Evolutionary conservation across 2,797 vertebrate species (phyloP).

Genomic region (Melanotaenia maccullochi): DNA sequence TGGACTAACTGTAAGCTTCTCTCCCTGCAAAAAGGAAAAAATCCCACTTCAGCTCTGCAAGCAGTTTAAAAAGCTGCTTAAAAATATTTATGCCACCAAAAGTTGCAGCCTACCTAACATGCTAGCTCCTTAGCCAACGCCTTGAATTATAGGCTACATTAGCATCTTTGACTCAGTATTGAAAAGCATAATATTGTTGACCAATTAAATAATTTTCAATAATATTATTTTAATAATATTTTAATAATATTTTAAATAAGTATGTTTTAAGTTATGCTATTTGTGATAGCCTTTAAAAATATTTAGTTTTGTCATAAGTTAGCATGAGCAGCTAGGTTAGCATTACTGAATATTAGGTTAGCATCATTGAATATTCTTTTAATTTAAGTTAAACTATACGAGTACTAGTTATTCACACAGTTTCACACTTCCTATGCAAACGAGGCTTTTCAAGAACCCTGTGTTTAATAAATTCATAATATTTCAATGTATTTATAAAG

Average conservation of each 20-base stretch:
- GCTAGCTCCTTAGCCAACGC: background rate
- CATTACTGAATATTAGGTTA: too few relatives aligned
- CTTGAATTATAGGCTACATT: too few relatives aligned
- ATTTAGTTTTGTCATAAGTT: background rate
- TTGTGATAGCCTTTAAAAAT: background rate
- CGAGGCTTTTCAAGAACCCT: background rate
- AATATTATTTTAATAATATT: too few relatives aligned
- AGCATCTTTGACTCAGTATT: too few relatives aligned
- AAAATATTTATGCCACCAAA: too few relatives aligned
- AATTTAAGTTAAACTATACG: too few relatives aligned
- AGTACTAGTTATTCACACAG: too few relatives aligned
- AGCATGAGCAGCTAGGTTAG: background rate
- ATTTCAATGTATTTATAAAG: too few relatives aligned
- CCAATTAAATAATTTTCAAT: background rate
- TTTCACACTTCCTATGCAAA: background rate
- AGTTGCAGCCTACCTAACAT: background rate
- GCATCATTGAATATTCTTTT: too few relatives aligned
- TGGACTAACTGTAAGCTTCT: too few relatives aligned
- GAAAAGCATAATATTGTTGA: background rate
- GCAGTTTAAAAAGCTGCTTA: background rate
- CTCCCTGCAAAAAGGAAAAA: background rate
- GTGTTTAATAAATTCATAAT: too few relatives aligned
- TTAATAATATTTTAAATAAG: background rate
- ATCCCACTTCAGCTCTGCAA: background rate
- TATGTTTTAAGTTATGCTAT: background rate